Conservation (phyloP, 2,113 vertebrate species). For the human (Homo sapiens) region DNA sequence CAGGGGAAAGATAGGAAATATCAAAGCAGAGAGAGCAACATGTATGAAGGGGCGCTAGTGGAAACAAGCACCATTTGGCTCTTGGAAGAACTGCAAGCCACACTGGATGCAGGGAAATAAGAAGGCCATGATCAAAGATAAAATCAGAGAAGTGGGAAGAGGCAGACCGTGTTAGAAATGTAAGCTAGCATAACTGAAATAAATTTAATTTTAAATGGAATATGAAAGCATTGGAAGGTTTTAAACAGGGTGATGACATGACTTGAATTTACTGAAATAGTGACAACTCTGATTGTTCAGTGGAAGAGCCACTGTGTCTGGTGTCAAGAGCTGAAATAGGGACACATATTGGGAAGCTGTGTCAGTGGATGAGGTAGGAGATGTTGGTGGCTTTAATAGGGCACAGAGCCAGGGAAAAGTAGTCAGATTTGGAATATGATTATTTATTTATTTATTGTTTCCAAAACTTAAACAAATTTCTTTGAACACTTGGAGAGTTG, state of each 20-base stretch:
- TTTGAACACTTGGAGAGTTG: conserved; percentile 60
- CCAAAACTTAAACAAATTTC: conserved; percentile 44
- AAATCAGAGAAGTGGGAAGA: neutral
- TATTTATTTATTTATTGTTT: neutral
- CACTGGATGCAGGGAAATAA: neutral
- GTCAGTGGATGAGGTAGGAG: neutral
- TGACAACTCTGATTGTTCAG: neutral
- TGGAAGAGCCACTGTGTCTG: neutral
- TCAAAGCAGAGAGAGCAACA: neutral
- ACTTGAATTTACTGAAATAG: neutral
- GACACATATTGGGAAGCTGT: neutral
- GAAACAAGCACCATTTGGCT: neutral
- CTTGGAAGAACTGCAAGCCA: neutral
- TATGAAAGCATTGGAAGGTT: neutral
- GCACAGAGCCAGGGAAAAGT: neutral
- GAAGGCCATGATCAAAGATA: neutral
- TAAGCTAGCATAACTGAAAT: neutral
- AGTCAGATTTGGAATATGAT: neutral
- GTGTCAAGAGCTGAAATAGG: neutral
- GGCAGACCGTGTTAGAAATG: neutral
- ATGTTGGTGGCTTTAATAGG: neutral
- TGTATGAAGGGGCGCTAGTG: neutral
- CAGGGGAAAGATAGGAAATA: neutral
- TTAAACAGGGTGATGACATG: neutral
- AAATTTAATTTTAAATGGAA: neutral